These are phyloP conservation scores for Leucophenga varia DNA, from an alignment of 1,140 invertebrate species.

Conservation along the genomic window DNA sequence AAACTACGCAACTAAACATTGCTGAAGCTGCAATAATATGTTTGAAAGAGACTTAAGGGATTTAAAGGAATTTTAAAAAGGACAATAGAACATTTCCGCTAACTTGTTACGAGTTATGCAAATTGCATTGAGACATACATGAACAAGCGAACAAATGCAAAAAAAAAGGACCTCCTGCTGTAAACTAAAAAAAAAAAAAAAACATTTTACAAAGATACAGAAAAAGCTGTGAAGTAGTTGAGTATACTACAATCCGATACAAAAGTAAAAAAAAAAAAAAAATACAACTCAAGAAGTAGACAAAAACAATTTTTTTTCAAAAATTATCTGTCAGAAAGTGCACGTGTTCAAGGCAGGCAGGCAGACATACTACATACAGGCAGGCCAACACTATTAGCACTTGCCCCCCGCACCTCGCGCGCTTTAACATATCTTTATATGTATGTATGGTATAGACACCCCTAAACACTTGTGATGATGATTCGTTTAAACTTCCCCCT, in stretches of 20 bases:
- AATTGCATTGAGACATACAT: slow-evolving; percentile 24
- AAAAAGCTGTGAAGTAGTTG: too few relatives aligned
- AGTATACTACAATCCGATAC: slow-evolving; percentile 13
- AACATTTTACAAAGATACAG: too few relatives aligned
- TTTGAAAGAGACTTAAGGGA: slow-evolving; percentile 19
- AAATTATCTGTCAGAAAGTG: background rate
- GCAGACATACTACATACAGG: background rate
- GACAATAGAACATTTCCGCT: too few relatives aligned
- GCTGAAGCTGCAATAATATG: too few relatives aligned
- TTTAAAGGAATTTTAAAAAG: slow-evolving; percentile 37
- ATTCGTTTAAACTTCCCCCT: too few relatives aligned
- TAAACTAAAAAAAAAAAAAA: too few relatives aligned
- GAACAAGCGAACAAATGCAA: too few relatives aligned
- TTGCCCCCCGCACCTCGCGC: slow-evolving; percentile 11
- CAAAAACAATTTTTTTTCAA: background rate
- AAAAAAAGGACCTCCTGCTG: too few relatives aligned
- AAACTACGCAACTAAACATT: too few relatives aligned
- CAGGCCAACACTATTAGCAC: slow-evolving; percentile 5
- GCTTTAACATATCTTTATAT: too few relatives aligned
- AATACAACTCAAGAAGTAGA: slow-evolving; percentile 33
- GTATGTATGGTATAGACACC: too few relatives aligned
- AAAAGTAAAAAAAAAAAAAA: slow-evolving; percentile 21
- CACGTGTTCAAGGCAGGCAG: background rate
- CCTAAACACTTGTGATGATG: slow-evolving; percentile 22
- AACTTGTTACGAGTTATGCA: slow-evolving; percentile 32